phyloP scores from a whole-genome alignment of 92 coral and sea anemone genomes.

The Isaurus tuberculatus region DNA sequence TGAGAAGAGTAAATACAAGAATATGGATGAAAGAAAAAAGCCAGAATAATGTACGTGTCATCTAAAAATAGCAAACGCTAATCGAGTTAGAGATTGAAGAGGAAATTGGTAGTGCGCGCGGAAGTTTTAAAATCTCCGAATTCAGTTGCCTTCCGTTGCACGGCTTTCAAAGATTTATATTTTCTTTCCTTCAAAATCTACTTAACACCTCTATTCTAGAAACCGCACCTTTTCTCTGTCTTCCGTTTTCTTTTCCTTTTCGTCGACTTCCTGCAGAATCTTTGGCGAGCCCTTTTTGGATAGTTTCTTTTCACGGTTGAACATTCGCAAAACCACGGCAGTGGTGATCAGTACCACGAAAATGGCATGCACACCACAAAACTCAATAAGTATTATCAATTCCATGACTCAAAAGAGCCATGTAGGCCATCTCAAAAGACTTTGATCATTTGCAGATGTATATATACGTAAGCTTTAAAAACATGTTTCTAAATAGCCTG shows the following conservation, averaged over 20 bases:
- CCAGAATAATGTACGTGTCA: too few relatives aligned
- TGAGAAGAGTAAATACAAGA: too few relatives aligned
- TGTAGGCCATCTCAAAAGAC: slow-evolving; percentile 11
- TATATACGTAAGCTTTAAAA: background rate
- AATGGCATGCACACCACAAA: background rate
- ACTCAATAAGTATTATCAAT: background rate
- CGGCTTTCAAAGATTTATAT: too few relatives aligned
- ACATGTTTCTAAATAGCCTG: background rate
- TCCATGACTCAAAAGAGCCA: background rate
- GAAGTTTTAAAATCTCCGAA: too few relatives aligned
- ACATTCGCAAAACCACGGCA: background rate
- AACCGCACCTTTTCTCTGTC: background rate
- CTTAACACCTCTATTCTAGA: background rate
- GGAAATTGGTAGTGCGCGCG: too few relatives aligned
- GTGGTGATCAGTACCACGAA: background rate
- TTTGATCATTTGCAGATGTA: background rate
- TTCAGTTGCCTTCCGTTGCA: too few relatives aligned
- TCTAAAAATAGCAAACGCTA: too few relatives aligned
- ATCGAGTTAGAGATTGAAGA: too few relatives aligned
- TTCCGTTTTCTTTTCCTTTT: background rate
- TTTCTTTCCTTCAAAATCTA: background rate
- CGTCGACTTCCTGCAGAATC: background rate
- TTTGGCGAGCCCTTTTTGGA: background rate
- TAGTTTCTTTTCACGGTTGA: slow-evolving; percentile 8
- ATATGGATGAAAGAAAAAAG: too few relatives aligned